Evolutionary conservation across 2,797 vertebrate genomes (phyloP).

Genomic region (Mus minutoides): DNA sequence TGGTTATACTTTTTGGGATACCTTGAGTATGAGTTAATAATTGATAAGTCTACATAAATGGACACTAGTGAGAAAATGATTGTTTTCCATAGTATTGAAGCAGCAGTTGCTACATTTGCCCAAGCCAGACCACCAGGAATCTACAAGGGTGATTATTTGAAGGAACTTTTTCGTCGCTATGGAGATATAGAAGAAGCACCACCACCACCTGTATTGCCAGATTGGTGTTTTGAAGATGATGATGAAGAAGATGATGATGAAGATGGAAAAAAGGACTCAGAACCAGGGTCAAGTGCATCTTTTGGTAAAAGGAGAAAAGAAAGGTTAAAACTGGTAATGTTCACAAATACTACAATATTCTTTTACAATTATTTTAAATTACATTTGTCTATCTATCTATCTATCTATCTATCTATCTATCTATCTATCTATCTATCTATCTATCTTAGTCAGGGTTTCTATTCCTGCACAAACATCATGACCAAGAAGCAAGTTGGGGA

Average conservation of each 20-base stretch:
- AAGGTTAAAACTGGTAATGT: conserved; percentile 94
- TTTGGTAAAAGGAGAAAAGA: conserved; percentile 95
- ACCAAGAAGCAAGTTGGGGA: too few relatives aligned
- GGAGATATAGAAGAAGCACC: conserved; percentile 96
- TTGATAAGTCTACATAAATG: conserved; percentile 53
- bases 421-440: background rate
- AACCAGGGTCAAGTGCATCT: conserved; percentile 93
- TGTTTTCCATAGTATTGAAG: conserved; percentile 92
- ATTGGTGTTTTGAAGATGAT: conserved; percentile 98
- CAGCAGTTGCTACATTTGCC: conserved; percentile 95
- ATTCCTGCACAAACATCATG: too few relatives aligned
- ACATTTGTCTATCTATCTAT: background rate
- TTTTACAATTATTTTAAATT: background rate
- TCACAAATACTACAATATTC: conserved; percentile 58
- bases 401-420: background rate
- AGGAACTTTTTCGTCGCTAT: conserved; percentile 97
- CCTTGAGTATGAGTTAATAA: conserved; percentile 50
- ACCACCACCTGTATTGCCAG: conserved; percentile 93
- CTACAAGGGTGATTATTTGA: conserved; percentile 99
- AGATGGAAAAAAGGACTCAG: conserved; percentile 93
- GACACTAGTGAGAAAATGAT: conserved; percentile 70
- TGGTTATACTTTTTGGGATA: background rate
- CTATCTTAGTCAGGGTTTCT: too few relatives aligned
- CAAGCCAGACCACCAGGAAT: conserved; percentile 97
- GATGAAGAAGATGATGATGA: conserved; percentile 90